Evolutionary conservation across 2,888 invertebrate genomes (phyloP).

Genomic region (Artemia sp.): DNA sequence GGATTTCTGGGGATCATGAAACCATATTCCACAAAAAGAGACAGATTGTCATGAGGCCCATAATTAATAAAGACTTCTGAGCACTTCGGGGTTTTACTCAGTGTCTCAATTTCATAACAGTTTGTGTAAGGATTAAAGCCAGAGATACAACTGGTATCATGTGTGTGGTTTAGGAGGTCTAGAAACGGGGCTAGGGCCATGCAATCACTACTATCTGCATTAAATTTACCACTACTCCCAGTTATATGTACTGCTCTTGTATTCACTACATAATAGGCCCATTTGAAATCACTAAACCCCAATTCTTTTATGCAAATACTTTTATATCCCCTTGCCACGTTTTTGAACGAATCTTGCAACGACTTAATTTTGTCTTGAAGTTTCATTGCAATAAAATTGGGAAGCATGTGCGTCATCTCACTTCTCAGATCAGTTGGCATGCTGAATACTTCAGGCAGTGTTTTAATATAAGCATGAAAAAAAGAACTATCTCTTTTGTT

Average conservation of each 20-base stretch:
- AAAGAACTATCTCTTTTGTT: conserved; percentile 39
- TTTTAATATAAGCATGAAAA: conserved; percentile 48
- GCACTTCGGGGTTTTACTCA: conserved; percentile 40
- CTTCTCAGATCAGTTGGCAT: conserved; percentile 49
- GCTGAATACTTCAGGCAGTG: conserved; percentile 47
- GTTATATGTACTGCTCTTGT: conserved; percentile 49
- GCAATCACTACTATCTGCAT: conserved; percentile 38
- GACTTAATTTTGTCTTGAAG: conserved; percentile 38
- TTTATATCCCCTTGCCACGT: conserved; percentile 28
- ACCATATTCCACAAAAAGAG: conserved; percentile 70
- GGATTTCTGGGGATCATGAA: conserved; percentile 51
- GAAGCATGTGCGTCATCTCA: conserved; percentile 40
- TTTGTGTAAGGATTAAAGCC: conserved; percentile 31
- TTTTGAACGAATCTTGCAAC: conserved; percentile 34
- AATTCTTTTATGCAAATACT: conserved; percentile 1
- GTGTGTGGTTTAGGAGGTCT: conserved; percentile 75
- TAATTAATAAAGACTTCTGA: conserved; percentile 75
- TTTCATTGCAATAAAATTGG: conserved; percentile 39
- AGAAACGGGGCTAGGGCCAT: conserved; percentile 67
- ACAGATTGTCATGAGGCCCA: conserved; percentile 59
- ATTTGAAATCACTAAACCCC: conserved; percentile 41
- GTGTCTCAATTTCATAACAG: conserved; percentile 40
- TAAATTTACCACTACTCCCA: conserved; percentile 34
- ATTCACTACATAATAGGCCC: conserved; percentile 70
- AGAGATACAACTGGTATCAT: conserved; percentile 30